Base-by-base conservation (phyloP, 1,140 invertebrate species). In the Ditylenchus dipsaci region DNA sequence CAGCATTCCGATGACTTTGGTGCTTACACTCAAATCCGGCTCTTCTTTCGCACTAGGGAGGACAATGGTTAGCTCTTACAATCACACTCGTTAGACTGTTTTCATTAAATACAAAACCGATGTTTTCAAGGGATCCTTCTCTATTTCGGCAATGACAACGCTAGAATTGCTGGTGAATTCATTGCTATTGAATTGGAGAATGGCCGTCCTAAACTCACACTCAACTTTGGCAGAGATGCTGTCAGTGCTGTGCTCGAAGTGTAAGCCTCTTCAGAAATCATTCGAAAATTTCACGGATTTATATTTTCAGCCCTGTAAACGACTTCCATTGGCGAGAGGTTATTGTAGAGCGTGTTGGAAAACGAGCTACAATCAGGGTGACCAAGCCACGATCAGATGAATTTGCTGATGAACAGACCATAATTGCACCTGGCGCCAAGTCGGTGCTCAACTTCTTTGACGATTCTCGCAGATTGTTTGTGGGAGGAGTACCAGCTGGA, bases 111-210 rank as follows among this genome's bases (percentile, higher is more conserved):
- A n/a, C n/a, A n/a, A 23, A 21, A 8, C 33, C 63, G 1, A 29
- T 42, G 73, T 1, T 76, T 71, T 67, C n/a, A 19, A 73, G 72
- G 73, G 1, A 38, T 75, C 15, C 33, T 79, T 21, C 60, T 76
- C 23, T 76, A 78, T 30, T 49, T 76, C 42, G 75, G 77, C n/a
- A 67, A 64, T 42, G 73, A 74, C 63, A 90, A 90, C 70, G 88
- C 88, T 57, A 90, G 88, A 71, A 78, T 59, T 88, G 87, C 81
- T 88, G 89, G 91, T 73, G 95, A 98, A 80, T 97, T 91, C 82
- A 90, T 97, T 87, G 90, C 92, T 11, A 78, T 97, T n/a, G 89
- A 94, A 81, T 87, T 97, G 26, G 88, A 90, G 81, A 89, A 90
- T 80, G 92, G 93, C 8, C 90, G 90, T 81, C 90, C 92, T 0